Percentiles rank a stretch among this genome's conserved stretches.
Conservation (phyloP, 2,797 vertebrate genomes). For the Syncerus caffer region DNA sequence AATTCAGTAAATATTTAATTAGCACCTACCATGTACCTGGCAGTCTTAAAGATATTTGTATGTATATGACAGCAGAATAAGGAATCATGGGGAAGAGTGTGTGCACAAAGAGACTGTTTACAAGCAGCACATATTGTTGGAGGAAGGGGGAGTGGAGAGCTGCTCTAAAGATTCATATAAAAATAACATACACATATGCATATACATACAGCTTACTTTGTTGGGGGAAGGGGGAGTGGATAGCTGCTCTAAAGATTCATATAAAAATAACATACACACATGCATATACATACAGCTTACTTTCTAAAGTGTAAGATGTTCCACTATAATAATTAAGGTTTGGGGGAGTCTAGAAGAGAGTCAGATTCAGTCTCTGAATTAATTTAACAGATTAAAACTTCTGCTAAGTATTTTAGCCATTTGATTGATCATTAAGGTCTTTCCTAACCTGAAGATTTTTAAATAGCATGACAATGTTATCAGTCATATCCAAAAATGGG, state of each 20-base stretch:
- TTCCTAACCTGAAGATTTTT: neutral
- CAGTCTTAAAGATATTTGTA: neutral
- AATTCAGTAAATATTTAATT: neutral
- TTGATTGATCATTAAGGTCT: neutral
- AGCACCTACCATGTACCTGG: neutral
- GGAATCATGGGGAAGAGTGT: accelerated
- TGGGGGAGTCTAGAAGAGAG: neutral
- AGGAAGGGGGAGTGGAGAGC: neutral
- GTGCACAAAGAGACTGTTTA: neutral
- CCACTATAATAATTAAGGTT: neutral
- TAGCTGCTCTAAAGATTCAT: neutral
- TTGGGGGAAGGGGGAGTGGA: neutral
- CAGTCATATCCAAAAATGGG: neutral
- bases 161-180: neutral
- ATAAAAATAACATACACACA: neutral
- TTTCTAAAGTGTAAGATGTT: neutral
- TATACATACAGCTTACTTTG: neutral
- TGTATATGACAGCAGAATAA: neutral
- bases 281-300: neutral
- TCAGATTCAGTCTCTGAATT: neutral
- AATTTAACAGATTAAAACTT: neutral
- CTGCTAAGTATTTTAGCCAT: neutral
- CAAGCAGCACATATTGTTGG: neutral
- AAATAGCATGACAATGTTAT: neutral
- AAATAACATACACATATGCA: neutral